Conservation (phyloP, 92 coral and sea anemone genomes). For the Phenganax marumi region DNA sequence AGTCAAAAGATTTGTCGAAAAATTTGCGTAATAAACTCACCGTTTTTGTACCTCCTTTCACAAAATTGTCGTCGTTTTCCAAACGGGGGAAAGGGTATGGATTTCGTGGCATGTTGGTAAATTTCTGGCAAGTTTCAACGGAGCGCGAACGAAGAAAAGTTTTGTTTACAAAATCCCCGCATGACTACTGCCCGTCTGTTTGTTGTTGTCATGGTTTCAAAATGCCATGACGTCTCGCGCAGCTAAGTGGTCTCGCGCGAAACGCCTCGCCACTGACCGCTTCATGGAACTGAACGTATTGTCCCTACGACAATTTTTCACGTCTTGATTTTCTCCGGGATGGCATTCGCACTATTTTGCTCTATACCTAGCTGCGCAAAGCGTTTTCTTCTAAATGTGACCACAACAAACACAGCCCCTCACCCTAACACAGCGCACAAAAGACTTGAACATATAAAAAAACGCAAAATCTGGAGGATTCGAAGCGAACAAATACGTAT, state of each 20-base stretch:
- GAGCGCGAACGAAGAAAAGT: not conserved
- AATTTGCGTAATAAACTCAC: constrained; percentile 39
- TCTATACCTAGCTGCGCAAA: no score
- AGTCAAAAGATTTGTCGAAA: no score
- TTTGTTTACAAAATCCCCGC: not conserved
- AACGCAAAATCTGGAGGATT: no score
- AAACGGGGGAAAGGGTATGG: constrained; percentile 97
- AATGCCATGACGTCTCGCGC: not conserved
- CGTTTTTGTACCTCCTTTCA: constrained; percentile 66
- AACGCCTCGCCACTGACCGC: not conserved
- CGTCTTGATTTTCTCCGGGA: not conserved
- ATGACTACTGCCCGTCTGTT: not conserved
- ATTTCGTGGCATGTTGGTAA: constrained; percentile 80
- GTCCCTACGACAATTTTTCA: not conserved
- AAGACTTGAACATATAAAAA: no score
- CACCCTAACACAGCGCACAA: no score
- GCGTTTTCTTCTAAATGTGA: no score
- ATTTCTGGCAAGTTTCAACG: not conserved
- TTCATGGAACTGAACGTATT: not conserved
- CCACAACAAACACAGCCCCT: no score
- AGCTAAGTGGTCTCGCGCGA: no score
- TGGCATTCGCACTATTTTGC: not conserved
- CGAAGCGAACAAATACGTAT: no score
- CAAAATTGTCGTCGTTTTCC: constrained; percentile 86
- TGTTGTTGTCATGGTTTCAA: constrained; percentile 11